Base-by-base conservation (phyloP, 2,888 invertebrate genomes). In the Ennomos quercinarius region DNA sequence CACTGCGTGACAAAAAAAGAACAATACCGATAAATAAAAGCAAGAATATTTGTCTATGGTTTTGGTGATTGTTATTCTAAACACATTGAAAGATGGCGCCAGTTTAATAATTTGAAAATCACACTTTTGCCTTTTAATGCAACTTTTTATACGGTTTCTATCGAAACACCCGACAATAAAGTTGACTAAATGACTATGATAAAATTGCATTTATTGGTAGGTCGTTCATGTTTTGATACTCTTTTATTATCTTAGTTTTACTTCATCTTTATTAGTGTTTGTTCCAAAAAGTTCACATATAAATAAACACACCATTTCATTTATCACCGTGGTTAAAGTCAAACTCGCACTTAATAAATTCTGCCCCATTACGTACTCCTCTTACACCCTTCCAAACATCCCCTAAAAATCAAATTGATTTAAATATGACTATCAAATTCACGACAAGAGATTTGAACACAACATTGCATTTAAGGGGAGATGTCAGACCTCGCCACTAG, bases 71-170 rank as follows among this genome's bases (percentile, higher is more conserved):
- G 62, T 58, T 78, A 82, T 81, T 72, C 80, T 43, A 17, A 40
- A 48, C 57, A 57, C 58, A 76, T 64, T 62, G 61, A 61, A 44
- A 65, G 64, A 64, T 77, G 80, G 79, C 79, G 80, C 73, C 75
- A 49, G 41, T 39, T 36, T 13, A 43, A n/a, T 34, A 10, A 40
- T 39, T 48, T 27, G 38, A 17, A 5, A 45, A 36, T 44, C 17
- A 11, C 36, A 37, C 37, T 0, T 27, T 47, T 37, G 40, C 27
- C 37, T 0, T 27, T 47, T 37, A 37, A 50, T 27, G 17, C 38
- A 42, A 6, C 0, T 27, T 27, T 27, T 27, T 27, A 3, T 27
- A 27, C 27, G 27, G 27, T 27, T 27, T 27, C 27, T 6, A 4
- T 27, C 27, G 27, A 27, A 27, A 27, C 27, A 27, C 27, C 5